These are phyloP conservation scores for Acanthurus tractus DNA, from an alignment of 2,797 vertebrate genomes.

Conservation along the genomic window DNA sequence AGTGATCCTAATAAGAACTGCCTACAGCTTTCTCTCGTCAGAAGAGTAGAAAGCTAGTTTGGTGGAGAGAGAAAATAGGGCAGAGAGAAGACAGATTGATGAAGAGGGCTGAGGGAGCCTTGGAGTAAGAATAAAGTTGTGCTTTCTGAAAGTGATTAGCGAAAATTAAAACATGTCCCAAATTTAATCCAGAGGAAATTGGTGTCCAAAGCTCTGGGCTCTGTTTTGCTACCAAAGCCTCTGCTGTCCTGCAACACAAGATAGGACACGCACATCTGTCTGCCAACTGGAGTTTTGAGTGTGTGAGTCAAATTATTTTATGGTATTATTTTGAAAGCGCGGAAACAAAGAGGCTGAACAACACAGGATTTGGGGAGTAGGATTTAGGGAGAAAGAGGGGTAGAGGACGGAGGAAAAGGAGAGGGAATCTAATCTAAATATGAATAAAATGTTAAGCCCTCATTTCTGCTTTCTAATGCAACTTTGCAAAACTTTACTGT, in stretches of 20 bases:
- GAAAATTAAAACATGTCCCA: constrained; percentile 18
- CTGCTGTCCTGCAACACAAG: constrained; percentile 5
- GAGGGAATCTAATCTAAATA: not conserved
- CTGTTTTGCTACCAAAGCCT: constrained; percentile 5
- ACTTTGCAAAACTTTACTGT: not conserved
- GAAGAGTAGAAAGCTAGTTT: no score
- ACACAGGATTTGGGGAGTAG: not conserved
- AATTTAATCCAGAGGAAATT: constrained; percentile 26
- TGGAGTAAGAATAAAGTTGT: not conserved
- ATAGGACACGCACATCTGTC: constrained; percentile 8
- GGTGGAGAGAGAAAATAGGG: no score
- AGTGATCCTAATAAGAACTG: no score
- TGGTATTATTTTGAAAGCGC: not conserved
- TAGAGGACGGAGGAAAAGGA: no score
- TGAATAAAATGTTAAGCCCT: not conserved
- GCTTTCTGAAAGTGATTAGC: constrained; percentile 2
- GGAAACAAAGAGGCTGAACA: not conserved
- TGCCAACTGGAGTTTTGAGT: not conserved
- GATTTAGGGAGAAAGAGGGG: not conserved
- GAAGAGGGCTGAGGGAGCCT: not conserved
- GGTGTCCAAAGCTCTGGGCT: constrained; percentile 24
- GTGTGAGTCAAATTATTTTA: constrained; percentile 7
- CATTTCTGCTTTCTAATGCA: not conserved
- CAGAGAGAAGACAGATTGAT: not conserved
- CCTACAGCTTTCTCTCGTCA: no score